Conservation (phyloP, 2,797 vertebrate species). For the Hippopotamyrus pictus region DNA sequence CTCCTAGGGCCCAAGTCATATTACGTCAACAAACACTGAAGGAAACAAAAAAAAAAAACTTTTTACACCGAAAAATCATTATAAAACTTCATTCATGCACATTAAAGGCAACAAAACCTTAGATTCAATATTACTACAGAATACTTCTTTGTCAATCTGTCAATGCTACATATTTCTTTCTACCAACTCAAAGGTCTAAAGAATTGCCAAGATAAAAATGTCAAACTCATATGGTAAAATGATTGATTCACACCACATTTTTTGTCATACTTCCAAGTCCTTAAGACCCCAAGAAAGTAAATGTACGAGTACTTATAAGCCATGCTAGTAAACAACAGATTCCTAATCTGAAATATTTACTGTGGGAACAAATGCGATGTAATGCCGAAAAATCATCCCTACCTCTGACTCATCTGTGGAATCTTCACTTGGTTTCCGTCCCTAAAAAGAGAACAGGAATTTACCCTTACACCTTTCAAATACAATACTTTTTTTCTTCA, state of each 20-base stretch:
- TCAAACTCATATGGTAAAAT: not conserved
- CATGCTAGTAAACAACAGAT: not conserved
- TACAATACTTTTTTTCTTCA: not conserved
- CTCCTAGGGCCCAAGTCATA: not conserved
- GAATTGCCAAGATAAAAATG: not conserved
- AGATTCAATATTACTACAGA: not conserved
- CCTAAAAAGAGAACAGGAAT: conserved; percentile 52
- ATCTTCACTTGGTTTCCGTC: conserved; percentile 71
- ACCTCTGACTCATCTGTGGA: conserved; percentile 96
- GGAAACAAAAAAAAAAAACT: not conserved
- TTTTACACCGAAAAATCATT: not conserved
- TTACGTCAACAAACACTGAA: not conserved
- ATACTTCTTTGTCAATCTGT: not conserved
- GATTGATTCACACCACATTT: not conserved
- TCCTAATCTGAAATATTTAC: not conserved
- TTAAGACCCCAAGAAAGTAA: not conserved
- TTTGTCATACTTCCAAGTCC: not conserved
- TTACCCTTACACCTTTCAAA: not conserved
- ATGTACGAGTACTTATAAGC: not conserved
- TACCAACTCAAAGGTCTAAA: not conserved
- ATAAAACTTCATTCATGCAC: not conserved
- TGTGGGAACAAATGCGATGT: not conserved
- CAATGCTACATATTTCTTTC: not conserved
- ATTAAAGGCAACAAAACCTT: not conserved
- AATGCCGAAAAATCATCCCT: conserved; percentile 26